A percentile compares a stretch with the other conserved stretches of the same genome.
These are phyloP conservation scores for Lepus europaeus DNA, from an alignment of 2,113 vertebrate genomes.

Conservation along the genomic window DNA sequence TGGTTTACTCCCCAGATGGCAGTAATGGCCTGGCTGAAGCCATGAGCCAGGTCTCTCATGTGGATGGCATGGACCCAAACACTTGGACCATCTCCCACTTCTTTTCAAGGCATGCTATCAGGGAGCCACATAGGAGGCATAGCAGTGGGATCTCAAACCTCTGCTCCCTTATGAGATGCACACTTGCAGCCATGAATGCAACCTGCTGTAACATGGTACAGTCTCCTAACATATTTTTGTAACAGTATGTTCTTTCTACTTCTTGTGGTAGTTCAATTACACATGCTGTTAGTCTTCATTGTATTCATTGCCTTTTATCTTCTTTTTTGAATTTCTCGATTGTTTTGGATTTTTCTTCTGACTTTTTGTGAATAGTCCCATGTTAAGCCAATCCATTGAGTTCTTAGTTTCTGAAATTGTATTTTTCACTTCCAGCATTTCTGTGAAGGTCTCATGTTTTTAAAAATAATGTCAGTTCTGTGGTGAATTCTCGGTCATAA, in stretches of 20 bases:
- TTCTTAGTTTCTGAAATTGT: neutral
- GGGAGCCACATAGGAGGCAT: too few relatives aligned
- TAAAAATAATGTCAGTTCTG: neutral
- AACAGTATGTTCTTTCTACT: neutral
- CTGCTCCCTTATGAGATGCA: too few relatives aligned
- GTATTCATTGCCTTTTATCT: neutral
- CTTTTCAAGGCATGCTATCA: too few relatives aligned
- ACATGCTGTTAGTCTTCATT: neutral
- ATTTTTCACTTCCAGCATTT: neutral
- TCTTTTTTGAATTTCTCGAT: neutral
- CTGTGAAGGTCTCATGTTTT: neutral
- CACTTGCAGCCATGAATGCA: too few relatives aligned
- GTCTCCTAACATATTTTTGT: neutral
- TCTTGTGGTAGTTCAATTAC: neutral
- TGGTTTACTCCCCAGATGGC: too few relatives aligned
- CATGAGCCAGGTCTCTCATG: too few relatives aligned
- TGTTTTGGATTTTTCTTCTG: neutral
- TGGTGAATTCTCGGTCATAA: neutral
- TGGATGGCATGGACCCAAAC: too few relatives aligned
- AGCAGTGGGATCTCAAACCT: too few relatives aligned
- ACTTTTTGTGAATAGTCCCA: neutral
- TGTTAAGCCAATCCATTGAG: neutral
- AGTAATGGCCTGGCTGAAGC: too few relatives aligned
- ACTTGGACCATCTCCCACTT: too few relatives aligned
- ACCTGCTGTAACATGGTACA: too few relatives aligned